Evolutionary conservation across 2,797 vertebrate species (phyloP).

Genomic region (Rhinichthys osculus): DNA sequence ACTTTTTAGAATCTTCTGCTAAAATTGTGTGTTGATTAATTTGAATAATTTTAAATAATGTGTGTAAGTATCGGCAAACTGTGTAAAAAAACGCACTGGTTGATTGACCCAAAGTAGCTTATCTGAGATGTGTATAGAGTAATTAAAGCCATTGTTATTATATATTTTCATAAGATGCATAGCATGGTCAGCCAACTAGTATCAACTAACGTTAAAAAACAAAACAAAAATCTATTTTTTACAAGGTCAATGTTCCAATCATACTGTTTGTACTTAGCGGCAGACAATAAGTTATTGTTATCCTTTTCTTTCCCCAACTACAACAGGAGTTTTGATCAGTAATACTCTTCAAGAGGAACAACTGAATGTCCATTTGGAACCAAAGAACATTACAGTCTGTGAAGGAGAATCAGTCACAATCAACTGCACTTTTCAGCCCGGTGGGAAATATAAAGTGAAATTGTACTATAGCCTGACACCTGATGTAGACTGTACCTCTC

Average conservation of each 20-base stretch:
- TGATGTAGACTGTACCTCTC: accelerated
- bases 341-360: background rate
- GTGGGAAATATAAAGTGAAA: background rate
- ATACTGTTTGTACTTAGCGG: background rate
- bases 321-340: conserved; percentile 17
- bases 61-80: background rate
- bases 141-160: background rate
- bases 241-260: background rate
- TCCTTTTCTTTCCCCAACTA: background rate
- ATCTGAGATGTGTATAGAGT: background rate
- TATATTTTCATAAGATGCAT: background rate
- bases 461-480: conserved; percentile 5
- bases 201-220: background rate
- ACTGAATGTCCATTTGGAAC: background rate
- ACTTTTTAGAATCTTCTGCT: background rate
- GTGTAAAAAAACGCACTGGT: background rate
- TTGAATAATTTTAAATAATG: background rate
- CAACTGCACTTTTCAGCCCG: conserved; percentile 7
- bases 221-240: background rate
- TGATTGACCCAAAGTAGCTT: background rate
- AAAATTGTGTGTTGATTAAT: background rate
- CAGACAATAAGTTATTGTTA: background rate
- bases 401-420: background rate
- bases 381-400: background rate
- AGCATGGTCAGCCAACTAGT: background rate